phyloP scores from a whole-genome alignment of 1,140 invertebrate species.

The Heterodera carotae region DNA sequence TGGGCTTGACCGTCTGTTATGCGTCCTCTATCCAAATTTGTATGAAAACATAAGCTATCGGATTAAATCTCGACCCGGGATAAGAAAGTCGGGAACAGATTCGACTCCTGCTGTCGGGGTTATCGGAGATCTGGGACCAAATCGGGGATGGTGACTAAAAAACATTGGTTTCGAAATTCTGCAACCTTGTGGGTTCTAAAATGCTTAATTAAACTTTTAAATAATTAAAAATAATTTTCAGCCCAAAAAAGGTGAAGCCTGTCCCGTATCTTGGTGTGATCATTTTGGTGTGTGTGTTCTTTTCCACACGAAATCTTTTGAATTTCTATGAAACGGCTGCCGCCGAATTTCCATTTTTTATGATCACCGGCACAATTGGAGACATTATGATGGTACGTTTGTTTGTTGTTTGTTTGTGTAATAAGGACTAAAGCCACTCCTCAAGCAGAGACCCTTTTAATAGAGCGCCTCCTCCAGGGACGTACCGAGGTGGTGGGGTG shows the following conservation, averaged over 20 bases:
- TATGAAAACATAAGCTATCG: not conserved
- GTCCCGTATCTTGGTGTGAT: constrained; percentile 7
- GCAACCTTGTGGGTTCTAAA: not conserved
- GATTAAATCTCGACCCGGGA: no score
- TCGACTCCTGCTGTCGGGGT: no score
- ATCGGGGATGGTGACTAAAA: no score
- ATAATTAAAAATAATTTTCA: not conserved
- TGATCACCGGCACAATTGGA: constrained; percentile 10
- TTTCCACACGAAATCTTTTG: not conserved
- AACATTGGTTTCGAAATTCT: no score
- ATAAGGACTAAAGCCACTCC: no score
- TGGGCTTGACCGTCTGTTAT: constrained; percentile 17
- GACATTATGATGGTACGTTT: constrained; percentile 15
- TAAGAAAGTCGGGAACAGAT: no score
- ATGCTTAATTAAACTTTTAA: not conserved
- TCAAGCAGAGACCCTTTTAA: no score
- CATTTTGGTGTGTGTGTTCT: not conserved
- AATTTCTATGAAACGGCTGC: not conserved
- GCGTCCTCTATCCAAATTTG: constrained; percentile 14
- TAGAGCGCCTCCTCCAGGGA: no score
- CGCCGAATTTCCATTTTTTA: not conserved
- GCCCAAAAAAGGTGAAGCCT: not conserved
- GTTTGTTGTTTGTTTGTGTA: no score
- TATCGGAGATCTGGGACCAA: no score
- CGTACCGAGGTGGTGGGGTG: no score